A percentile compares a stretch with the other conserved stretches of the same genome.
Evolutionary conservation across 1,140 invertebrate genomes (phyloP).

Genomic region (Physella acuta): DNA sequence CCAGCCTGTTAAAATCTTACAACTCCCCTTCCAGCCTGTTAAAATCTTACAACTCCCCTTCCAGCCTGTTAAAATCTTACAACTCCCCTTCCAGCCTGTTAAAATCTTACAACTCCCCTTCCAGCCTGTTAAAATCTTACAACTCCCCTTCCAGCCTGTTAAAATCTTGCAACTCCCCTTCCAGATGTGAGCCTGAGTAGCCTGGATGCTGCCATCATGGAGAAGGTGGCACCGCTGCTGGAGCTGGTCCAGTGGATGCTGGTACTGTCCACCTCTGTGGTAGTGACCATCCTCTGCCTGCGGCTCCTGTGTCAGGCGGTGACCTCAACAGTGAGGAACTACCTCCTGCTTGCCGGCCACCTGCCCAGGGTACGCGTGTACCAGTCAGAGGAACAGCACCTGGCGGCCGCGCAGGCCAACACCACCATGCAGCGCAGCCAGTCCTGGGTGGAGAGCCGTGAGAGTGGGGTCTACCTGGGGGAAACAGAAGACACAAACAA

Average conservation of each 20-base stretch:
- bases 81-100: too few relatives aligned
- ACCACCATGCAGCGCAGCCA: conserved; percentile 44
- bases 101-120: too few relatives aligned
- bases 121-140: too few relatives aligned
- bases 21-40: too few relatives aligned
- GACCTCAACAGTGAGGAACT: conserved; percentile 34
- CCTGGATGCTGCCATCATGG: conserved; percentile 28
- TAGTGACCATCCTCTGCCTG: neutral
- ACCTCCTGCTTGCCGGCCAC: conserved; percentile 35
- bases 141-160: too few relatives aligned
- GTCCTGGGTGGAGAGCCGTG: conserved; percentile 47
- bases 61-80: too few relatives aligned
- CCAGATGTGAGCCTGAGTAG: conserved; percentile 32
- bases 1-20: too few relatives aligned
- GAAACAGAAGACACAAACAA: conserved; percentile 29
- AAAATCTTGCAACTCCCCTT: neutral
- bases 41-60: too few relatives aligned
- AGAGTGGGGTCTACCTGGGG: conserved; percentile 46
- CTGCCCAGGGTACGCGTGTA: conserved; percentile 38
- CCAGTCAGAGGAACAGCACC: conserved; percentile 38
- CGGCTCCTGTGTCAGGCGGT: conserved; percentile 24
- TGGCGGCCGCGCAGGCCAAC: conserved; percentile 27
- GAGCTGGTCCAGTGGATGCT: conserved; percentile 27
- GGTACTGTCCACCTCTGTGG: neutral
- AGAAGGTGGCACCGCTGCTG: conserved; percentile 34